Evolutionary conservation across 1,140 invertebrate species (phyloP).

Genomic region (Drosophila seguyi): DNA sequence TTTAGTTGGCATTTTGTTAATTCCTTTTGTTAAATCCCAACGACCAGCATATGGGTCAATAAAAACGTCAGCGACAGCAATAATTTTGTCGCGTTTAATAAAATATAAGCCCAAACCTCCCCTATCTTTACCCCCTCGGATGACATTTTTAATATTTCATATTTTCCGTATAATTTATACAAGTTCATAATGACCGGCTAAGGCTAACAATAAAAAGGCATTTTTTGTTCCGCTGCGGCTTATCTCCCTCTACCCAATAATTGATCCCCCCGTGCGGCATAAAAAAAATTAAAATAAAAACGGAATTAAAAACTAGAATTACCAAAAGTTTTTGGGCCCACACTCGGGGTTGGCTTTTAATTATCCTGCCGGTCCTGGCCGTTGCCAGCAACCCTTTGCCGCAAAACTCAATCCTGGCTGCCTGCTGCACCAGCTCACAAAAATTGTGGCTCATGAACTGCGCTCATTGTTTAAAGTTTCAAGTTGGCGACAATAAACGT

Average conservation of each 20-base stretch:
- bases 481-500: slow-evolving; percentile 83
- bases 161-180: slow-evolving; percentile 59
- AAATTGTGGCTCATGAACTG: slow-evolving; percentile 80
- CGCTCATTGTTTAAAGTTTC: slow-evolving; percentile 82
- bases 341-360: slow-evolving; percentile 68
- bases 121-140: background rate
- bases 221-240: slow-evolving; percentile 34
- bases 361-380: slow-evolving; percentile 49
- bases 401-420: slow-evolving; percentile 25
- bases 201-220: slow-evolving; percentile 43
- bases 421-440: slow-evolving; percentile 25
- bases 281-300: slow-evolving; percentile 1
- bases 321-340: slow-evolving; percentile 57
- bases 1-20: slow-evolving; percentile 67
- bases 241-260: slow-evolving; percentile 60
- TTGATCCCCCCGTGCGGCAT: slow-evolving; percentile 27
- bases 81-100: slow-evolving; percentile 65
- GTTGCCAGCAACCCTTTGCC: slow-evolving; percentile 58
- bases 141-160: slow-evolving; percentile 69
- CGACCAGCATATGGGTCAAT: slow-evolving; percentile 61
- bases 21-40: slow-evolving; percentile 18
- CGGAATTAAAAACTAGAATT: slow-evolving; percentile 53
- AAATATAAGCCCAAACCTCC: slow-evolving; percentile 43
- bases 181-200: slow-evolving; percentile 36
- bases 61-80: slow-evolving; percentile 74